Evolutionary conservation across 2,888 invertebrate genomes (phyloP).

Genomic region (Reticulitermes lucifugus): DNA sequence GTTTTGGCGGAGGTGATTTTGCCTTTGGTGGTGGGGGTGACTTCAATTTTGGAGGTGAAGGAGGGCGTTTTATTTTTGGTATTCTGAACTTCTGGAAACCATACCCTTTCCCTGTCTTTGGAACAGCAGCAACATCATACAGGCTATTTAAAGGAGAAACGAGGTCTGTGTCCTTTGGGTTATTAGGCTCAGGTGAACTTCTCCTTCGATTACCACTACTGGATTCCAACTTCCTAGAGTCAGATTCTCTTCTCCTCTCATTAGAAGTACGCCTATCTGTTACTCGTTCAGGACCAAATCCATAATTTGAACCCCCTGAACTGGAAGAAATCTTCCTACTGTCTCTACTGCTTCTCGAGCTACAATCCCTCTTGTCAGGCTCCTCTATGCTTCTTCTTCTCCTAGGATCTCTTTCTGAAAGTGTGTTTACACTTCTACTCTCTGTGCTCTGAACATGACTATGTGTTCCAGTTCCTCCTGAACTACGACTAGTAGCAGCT

Average conservation of each 20-base stretch:
- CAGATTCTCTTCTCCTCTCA: constrained; percentile 17
- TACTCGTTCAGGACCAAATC: background rate
- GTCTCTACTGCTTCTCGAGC: background rate
- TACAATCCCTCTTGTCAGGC: constrained; percentile 47
- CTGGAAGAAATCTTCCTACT: background rate
- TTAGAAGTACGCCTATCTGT: background rate
- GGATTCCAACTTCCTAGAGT: background rate
- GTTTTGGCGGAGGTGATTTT: constrained; percentile 6
- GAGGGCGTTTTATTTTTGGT: constrained; percentile 64
- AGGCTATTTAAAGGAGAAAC: constrained; percentile 65
- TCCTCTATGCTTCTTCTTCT: constrained; percentile 55
- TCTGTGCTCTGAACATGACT: background rate
- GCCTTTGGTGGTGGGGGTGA: constrained; percentile 17
- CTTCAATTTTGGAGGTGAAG: constrained; percentile 51
- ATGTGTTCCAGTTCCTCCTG: background rate
- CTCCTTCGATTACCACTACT: constrained; percentile 6
- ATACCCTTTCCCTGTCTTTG: constrained; percentile 64
- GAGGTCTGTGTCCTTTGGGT: constrained; percentile 23
- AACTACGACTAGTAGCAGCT: background rate
- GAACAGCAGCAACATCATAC: constrained; percentile 62
- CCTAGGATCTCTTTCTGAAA: constrained; percentile 55
- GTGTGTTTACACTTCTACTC: background rate
- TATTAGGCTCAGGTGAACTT: constrained; percentile 23
- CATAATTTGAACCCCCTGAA: background rate
- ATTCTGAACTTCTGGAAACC: constrained; percentile 68